Evolutionary conservation across 2,888 invertebrate species (phyloP), one percentile per base, ranked within the genome.

Genomic region (Polymixis lichenea): DNA sequence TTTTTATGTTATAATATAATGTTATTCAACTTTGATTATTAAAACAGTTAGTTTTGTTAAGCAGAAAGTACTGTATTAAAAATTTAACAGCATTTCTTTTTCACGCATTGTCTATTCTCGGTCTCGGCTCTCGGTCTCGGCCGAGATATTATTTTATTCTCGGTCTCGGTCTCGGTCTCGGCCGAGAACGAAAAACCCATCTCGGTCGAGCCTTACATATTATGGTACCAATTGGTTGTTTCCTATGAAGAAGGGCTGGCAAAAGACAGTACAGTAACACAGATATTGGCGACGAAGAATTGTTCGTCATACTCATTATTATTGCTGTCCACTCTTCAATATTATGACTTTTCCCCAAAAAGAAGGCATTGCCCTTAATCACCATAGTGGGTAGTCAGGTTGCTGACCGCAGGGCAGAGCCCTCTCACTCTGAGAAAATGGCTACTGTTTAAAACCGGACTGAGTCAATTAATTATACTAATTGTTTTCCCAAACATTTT

Each of bases 381-480:
- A 32, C 15, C 25, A 62, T 49, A 51, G 32, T 68, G 56, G 67
- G 75, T 66, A 13, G 66, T 11, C 25, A 68, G 78, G 82, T 79
- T 53, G 46, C 13, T 66, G 75, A 68, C 76, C 80, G 56, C 74
- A 0, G 1, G n/a, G 53, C 78, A 1, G 2, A 38, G 19, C 5
- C 13, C 17, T 72, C 49, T 51, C 13, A 32, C 15, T 19, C 22
- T 19, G 28, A 22, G 32, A 9, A 53, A 56, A 72, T 51, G 17
- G 8, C 19, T 46, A 17, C 22, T 5, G 17, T 19, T 58, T 25
- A 43, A 51, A 64, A 58, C 72, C 43, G 46, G 55, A 58, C 19
- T 77, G 22, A 65, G 17, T 22, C 13, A 53, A 43, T 28, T 2
- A n/a, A 53, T 13, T 13, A 1, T 19, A 38, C 9, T 53, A 46